These are phyloP conservation scores for Philypnodon macrostomus DNA, from an alignment of 2,797 vertebrate species.

Conservation along the genomic window DNA sequence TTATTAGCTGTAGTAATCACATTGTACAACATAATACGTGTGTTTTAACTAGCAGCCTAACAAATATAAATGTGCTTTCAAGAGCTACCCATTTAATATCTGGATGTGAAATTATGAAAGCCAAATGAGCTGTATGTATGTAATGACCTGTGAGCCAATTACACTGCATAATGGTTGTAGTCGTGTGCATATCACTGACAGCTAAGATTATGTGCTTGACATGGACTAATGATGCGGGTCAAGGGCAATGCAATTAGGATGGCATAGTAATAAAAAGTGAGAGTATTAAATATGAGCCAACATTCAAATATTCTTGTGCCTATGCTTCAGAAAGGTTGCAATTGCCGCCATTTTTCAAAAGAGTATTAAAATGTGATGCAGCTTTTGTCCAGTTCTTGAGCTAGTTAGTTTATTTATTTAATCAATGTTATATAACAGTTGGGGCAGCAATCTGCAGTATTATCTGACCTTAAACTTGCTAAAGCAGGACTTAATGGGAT, in stretches of 20 bases:
- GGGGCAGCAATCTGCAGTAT: too few relatives aligned
- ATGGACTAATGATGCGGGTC: conserved; percentile 40
- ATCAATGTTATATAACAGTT: too few relatives aligned
- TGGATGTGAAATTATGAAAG: conserved; percentile 24
- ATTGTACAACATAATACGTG: too few relatives aligned
- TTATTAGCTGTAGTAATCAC: too few relatives aligned
- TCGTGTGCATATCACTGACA: conserved; percentile 22
- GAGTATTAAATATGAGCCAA: conserved; percentile 14
- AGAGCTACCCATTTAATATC: conserved; percentile 20
- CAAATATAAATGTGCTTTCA: conserved; percentile 18
- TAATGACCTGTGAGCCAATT: conserved; percentile 12
- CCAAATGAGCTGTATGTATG: conserved; percentile 27
- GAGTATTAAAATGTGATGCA: too few relatives aligned
- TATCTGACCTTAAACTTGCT: too few relatives aligned
- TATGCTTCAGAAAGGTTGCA: neutral
- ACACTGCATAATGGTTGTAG: conserved; percentile 23
- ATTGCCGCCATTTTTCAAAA: conserved; percentile 10
- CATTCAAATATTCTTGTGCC: conserved; percentile 15
- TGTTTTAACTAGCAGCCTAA: neutral
- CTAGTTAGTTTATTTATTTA: too few relatives aligned
- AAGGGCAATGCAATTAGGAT: conserved; percentile 53
- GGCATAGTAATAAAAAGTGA: conserved; percentile 18
- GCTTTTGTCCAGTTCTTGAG: too few relatives aligned
- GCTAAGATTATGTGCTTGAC: conserved; percentile 34
- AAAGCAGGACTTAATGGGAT: too few relatives aligned